Percentiles rank a stretch among this genome's conserved stretches.
phyloP scores from a whole-genome alignment of 1,140 invertebrate species.

The Uloborus diversus region DNA sequence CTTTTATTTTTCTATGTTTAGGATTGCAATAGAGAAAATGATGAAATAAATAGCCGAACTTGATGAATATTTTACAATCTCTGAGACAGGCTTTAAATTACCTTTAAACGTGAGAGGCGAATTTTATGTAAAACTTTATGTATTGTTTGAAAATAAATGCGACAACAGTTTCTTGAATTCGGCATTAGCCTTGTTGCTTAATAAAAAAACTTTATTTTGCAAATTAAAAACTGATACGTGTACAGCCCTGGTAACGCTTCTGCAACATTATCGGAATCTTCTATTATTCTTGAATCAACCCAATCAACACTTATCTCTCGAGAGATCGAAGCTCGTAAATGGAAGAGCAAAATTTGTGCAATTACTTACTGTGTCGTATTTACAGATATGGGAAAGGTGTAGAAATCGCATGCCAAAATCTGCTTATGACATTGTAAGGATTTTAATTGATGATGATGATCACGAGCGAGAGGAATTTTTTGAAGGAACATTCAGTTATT shows the following conservation, averaged over 20 bases:
- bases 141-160: slow-evolving; percentile 27
- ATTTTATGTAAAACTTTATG: background rate
- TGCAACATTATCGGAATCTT: background rate
- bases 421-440: slow-evolving; percentile 17
- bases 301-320: background rate
- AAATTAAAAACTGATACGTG: background rate
- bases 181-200: slow-evolving; percentile 15
- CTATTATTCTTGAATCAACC: background rate
- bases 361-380: background rate
- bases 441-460: slow-evolving; percentile 6
- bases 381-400: slow-evolving; percentile 27
- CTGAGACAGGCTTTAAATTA: background rate
- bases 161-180: slow-evolving; percentile 41
- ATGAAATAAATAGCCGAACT: background rate
- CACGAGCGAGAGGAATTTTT: background rate
- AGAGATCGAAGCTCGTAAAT: background rate
- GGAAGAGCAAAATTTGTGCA: background rate
- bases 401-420: slow-evolving; percentile 14
- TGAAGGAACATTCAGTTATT: background rate
- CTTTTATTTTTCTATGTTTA: too few relatives aligned
- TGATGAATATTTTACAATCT: too few relatives aligned
- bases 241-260: background rate
- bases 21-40: too few relatives aligned
- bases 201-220: background rate
- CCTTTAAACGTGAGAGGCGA: background rate